Conservation (phyloP, 1,140 invertebrate species). For the Andricus grossulariae region DNA sequence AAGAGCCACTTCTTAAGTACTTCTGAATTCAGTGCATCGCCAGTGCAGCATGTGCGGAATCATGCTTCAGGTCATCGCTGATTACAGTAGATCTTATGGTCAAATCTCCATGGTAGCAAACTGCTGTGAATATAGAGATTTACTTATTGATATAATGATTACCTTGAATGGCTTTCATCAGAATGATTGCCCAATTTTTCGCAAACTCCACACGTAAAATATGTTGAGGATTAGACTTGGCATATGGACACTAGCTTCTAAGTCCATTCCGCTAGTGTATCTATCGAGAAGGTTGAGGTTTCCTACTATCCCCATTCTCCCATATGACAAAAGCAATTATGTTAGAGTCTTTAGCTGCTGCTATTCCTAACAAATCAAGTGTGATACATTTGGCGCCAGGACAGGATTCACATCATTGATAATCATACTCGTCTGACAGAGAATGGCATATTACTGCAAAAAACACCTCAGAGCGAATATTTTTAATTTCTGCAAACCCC, state of each 20-base stretch:
- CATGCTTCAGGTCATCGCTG: neutral
- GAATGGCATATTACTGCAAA: neutral
- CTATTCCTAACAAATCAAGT: neutral
- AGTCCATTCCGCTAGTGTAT: neutral
- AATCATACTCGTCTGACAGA: neutral
- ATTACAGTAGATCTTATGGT: neutral
- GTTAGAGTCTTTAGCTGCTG: neutral
- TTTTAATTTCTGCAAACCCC: too few relatives aligned
- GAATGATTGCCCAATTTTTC: slow-evolving; percentile 26
- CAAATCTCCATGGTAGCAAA: neutral
- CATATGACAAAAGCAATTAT: slow-evolving; percentile 13
- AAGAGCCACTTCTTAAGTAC: neutral
- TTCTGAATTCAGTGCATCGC: neutral
- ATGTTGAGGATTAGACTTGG: slow-evolving; percentile 6
- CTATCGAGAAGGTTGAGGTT: neutral
- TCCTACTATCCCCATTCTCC: slow-evolving; percentile 9
- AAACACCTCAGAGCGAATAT: too few relatives aligned
- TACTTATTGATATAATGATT: slow-evolving; percentile 18
- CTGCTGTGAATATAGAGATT: slow-evolving; percentile 25
- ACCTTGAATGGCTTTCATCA: slow-evolving; percentile 3
- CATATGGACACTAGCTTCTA: neutral
- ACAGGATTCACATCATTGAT: slow-evolving; percentile 10
- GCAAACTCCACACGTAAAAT: slow-evolving; percentile 24
- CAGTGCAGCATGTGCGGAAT: slow-evolving; percentile 10
- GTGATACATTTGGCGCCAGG: neutral